Percentiles rank a stretch among this genome's conserved stretches.
Conservation (phyloP, 2,797 vertebrate species). For the Leptoclinus maculatus region DNA sequence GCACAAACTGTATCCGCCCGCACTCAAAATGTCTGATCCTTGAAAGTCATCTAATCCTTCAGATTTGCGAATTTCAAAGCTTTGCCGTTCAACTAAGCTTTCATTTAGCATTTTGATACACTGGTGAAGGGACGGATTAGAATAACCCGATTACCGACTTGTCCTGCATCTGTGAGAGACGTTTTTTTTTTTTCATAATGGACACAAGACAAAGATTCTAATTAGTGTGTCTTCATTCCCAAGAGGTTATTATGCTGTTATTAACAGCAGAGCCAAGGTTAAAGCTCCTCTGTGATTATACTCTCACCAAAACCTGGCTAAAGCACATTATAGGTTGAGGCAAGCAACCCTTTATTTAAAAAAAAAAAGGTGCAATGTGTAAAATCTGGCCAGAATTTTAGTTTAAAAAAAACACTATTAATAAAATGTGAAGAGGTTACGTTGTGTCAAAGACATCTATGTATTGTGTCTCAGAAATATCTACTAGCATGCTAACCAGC, state of each 20-base stretch:
- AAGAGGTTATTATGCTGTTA: conserved; percentile 32
- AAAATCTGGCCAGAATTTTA: neutral
- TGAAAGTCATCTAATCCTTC: conserved; percentile 73
- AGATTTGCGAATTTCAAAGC: conserved; percentile 75
- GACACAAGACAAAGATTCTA: conserved; percentile 62
- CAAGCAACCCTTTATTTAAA: neutral
- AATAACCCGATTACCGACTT: conserved; percentile 73
- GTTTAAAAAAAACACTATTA: neutral
- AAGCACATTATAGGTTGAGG: neutral
- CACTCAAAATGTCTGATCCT: conserved; percentile 61
- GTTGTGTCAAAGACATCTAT: neutral
- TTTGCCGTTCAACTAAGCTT: conserved; percentile 72
- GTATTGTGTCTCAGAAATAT: neutral
- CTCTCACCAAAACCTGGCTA: conserved; percentile 9
- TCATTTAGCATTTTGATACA: conserved; percentile 77
- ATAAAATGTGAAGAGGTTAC: neutral
- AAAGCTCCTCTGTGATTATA: conserved; percentile 19
- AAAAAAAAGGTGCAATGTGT: neutral
- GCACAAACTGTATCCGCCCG: conserved; percentile 39
- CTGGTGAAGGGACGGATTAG: conserved; percentile 74
- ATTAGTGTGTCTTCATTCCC: conserved; percentile 60
- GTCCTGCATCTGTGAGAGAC: conserved; percentile 61
- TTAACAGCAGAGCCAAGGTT: conserved; percentile 46
- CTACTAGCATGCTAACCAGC: neutral
- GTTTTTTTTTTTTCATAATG: conserved; percentile 49